Evolutionary conservation across 2,888 invertebrate species (phyloP).

Genomic region (Sinotaia quadrata): DNA sequence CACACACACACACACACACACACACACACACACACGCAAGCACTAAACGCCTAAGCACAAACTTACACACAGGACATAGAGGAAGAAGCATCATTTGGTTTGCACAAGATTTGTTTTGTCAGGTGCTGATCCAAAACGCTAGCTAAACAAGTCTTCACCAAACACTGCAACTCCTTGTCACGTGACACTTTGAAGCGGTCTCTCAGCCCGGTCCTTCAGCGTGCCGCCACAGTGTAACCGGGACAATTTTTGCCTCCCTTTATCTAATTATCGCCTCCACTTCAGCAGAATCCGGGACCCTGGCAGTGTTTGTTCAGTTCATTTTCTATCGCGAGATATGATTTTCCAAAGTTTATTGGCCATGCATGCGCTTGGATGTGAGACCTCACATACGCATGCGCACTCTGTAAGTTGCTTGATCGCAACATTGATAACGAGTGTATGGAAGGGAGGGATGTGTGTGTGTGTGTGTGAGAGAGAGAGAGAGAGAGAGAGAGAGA

Average conservation of each 20-base stretch:
- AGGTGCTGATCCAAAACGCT: conserved; percentile 33
- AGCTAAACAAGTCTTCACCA: conserved; percentile 28
- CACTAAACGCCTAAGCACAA: no score
- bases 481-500: neutral
- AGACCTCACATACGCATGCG: neutral
- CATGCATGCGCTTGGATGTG: neutral
- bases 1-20: neutral
- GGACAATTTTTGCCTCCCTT: conserved; percentile 26
- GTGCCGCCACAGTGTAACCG: neutral
- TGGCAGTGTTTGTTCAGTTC: conserved; percentile 45
- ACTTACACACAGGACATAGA: no score
- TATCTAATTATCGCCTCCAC: conserved; percentile 40
- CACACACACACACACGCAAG: neutral
- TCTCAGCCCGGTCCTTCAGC: neutral
- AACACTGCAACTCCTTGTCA: conserved; percentile 21
- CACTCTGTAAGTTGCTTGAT: neutral
- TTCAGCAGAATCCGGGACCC: conserved; percentile 39
- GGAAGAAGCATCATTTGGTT: no score
- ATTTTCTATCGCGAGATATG: conserved; percentile 38
- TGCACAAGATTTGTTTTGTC: conserved; percentile 28
- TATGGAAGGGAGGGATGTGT: neutral
- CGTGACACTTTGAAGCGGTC: conserved; percentile 27
- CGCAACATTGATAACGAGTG: neutral
- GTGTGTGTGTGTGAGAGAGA: neutral
- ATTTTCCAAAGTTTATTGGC: conserved; percentile 37